Base-by-base conservation (phyloP, 2,113 vertebrate genomes). In the Narcine bancroftii region DNA sequence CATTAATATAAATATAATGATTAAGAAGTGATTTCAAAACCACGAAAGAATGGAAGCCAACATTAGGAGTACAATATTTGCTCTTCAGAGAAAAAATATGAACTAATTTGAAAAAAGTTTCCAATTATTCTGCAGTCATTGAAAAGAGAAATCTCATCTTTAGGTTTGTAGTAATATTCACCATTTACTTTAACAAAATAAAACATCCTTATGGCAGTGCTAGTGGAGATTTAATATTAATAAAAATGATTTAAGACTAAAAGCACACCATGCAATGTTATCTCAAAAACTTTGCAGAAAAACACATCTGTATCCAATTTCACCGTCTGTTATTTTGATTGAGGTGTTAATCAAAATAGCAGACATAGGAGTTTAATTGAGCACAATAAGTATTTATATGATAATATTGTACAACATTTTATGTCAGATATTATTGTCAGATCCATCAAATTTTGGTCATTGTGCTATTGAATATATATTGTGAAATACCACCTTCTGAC, bases 331-430 rank as follows among this genome's bases (percentile, higher is more conserved):
- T 87, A 60, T 87, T 87, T 87, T 87, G 53, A 56, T 56, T 87
- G 53, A 60, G 53, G 81, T 87, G 81, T 87, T n/a, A 87, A 87
- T n/a, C 36, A 87, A 87, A 87, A 87, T 60, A 87, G 81, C 53
- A 87, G 81, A 36, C 81, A 60, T 60, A 87, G 5, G 53, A 60
- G 11, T 87, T 87, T 63, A 87, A 39, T 87, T 60, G 81, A 87
- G 15, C 53, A 21, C 21, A 87, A 60, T 60, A 21, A 87, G 50
- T 11, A n/a, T 17, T 60, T 87, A 53, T 17, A 60, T 87, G 53
- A 63, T 87, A 36, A 60, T 87, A 60, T 21, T 33, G 33, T 33
- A 36, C 13, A 85, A n/a, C 53, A 5, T 56, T 85, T 60, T n/a
- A 13, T 87, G 81, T 56, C n/a, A 17, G 53, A 36, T 63, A 21